Percentiles rank a stretch among this genome's conserved stretches.
phyloP scores from a whole-genome alignment of 2,797 vertebrate genomes.

The Hypotaenidia philippensis region DNA sequence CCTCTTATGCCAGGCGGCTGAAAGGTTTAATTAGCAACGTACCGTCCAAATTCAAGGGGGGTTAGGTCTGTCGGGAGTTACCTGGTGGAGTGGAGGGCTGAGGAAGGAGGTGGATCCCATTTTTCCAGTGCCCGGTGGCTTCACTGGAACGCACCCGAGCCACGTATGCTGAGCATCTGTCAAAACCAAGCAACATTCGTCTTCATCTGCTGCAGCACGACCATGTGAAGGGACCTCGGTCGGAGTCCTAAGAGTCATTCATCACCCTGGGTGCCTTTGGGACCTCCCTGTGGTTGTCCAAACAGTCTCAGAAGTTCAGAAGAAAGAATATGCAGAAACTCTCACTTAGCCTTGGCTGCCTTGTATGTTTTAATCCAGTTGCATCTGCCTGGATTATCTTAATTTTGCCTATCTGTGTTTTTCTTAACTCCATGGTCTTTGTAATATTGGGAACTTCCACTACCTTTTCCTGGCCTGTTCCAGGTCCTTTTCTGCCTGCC shows the following conservation, averaged over 20 bases:
- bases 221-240: background rate
- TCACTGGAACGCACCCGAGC: background rate
- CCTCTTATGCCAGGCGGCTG: no score
- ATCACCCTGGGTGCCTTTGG: background rate
- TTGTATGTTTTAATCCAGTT: background rate
- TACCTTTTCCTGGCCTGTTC: background rate
- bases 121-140: background rate
- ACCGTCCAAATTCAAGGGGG: no score
- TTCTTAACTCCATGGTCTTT: background rate
- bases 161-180: background rate
- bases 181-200: rapidly evolving
- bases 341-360: background rate
- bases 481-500: background rate
- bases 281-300: background rate
- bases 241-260: background rate
- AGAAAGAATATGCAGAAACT: background rate
- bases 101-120: no score
- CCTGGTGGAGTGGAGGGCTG: no score
- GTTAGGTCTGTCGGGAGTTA: no score
- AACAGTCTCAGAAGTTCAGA: background rate
- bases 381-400: background rate
- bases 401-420: background rate
- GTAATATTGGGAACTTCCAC: background rate
- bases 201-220: background rate
- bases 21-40: no score